A percentile compares a stretch with the other conserved stretches of the same genome.
These are phyloP conservation scores for Pelobates cultripes DNA, from an alignment of 2,797 vertebrate species.

Conservation along the genomic window DNA sequence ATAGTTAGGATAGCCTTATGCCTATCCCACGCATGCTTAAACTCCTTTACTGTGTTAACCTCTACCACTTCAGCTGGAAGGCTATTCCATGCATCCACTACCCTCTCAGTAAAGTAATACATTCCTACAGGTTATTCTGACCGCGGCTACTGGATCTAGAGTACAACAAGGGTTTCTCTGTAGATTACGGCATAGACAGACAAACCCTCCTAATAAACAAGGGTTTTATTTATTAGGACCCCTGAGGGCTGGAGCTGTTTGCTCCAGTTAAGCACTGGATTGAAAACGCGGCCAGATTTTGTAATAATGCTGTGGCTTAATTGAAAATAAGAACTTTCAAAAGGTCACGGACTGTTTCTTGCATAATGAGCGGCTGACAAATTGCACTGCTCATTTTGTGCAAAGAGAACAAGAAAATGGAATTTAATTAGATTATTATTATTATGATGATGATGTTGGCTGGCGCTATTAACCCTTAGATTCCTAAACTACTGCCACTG, in stretches of 20 bases:
- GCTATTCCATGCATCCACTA: no score
- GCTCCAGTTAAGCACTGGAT: conserved; percentile 4
- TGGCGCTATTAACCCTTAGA: background rate
- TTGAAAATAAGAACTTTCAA: background rate
- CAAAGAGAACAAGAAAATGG: background rate
- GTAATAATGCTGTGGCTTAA: background rate
- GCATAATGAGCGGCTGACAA: conserved; percentile 1
- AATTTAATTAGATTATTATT: background rate
- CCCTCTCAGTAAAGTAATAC: no score
- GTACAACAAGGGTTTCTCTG: background rate
- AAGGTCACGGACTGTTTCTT: conserved; percentile 5
- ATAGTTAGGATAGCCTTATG: no score
- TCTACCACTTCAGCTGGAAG: no score
- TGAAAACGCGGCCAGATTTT: background rate
- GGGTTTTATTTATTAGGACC: background rate
- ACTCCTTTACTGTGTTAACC: no score
- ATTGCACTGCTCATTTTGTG: background rate
- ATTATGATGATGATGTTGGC: background rate
- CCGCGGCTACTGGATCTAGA: no score
- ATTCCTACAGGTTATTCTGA: no score
- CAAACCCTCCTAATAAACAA: background rate
- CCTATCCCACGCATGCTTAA: no score
- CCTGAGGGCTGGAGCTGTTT: background rate
- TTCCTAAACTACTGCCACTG: background rate
- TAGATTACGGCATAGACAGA: background rate